Evolutionary conservation across 1,140 invertebrate species (phyloP), one percentile per base, ranked within the genome.

Genomic region (Ceratitis capitata): DNA sequence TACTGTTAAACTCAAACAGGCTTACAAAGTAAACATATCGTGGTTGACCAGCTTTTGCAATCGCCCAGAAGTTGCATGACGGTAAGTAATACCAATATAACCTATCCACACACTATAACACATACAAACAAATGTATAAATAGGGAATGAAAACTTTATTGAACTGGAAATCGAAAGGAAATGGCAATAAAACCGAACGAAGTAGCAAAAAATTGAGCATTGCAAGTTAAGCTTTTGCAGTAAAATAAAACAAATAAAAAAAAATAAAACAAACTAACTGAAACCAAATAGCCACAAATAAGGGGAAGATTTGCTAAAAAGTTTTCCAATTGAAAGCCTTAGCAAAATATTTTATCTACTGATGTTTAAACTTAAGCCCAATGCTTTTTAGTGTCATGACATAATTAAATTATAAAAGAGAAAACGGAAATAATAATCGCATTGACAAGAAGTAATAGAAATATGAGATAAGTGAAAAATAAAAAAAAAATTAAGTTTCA

Each of bases 11-110:
- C 5, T 19, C 61, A 69, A 19, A 35, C 61, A 61, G 32, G 29
- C 61, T 19, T 29, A 69, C 61, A 35, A 69, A 69, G 29, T 69
- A 69, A 69, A 35, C 29, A 69, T n/a, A n/a, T 35, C 61, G 6
- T 35, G 61, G 61, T 69, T 69, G 61, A 69, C 61, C 61, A 69
- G 61, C 61, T 69, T 69, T 69, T 35, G 61, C 61, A 69, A 69
- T 69, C 61, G 39, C 3, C 61, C 14, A 35, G 61, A 35, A 69
- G 5, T 69, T 69, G 61, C 32, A 69, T 39, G 61, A 7, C 61
- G 39, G 61, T 69, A 19, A 69, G 61, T 69, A 39, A 69, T 69
- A 32, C 61, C 39, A 69, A 69, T 35, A 35, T 69, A 14, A 69
- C 29, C 61, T 35, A 69, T 32, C 9, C 58, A 16, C 47, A n/a